Percentiles rank a stretch among this genome's conserved stretches.
Conservation (phyloP, 2,113 vertebrate species). For the Carlito syrichta region DNA sequence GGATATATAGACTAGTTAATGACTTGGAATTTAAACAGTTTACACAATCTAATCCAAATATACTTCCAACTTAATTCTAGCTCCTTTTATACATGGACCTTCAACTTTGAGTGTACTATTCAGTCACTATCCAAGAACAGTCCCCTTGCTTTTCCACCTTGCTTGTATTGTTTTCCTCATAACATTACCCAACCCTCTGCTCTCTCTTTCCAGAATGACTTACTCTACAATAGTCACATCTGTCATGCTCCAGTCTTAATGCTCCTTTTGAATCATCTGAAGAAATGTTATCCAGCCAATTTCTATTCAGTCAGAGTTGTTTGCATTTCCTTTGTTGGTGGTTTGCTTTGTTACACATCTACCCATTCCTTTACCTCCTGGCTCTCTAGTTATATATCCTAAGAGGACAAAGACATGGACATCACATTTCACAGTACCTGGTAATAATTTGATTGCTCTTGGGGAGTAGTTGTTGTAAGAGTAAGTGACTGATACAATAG, state of each 20-base stretch:
- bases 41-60: background rate
- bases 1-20: background rate
- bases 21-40: background rate
- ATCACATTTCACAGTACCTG: background rate
- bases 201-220: background rate
- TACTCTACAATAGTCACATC: background rate
- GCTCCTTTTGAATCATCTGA: background rate
- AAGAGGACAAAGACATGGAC: background rate
- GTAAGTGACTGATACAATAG: background rate
- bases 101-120: background rate
- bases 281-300: background rate
- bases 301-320: background rate
- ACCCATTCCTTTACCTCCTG: background rate
- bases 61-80: background rate
- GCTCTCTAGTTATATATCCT: background rate
- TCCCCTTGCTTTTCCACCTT: background rate
- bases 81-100: background rate
- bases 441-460: background rate
- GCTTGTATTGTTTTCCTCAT: background rate
- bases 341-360: background rate
- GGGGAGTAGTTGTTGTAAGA: background rate
- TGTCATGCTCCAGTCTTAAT: background rate
- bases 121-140: fast-evolving
- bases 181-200: background rate
- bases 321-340: background rate